These are phyloP conservation scores for Melanerpes formicivorus DNA, from an alignment of 2,113 vertebrate genomes.

Conservation along the genomic window DNA sequence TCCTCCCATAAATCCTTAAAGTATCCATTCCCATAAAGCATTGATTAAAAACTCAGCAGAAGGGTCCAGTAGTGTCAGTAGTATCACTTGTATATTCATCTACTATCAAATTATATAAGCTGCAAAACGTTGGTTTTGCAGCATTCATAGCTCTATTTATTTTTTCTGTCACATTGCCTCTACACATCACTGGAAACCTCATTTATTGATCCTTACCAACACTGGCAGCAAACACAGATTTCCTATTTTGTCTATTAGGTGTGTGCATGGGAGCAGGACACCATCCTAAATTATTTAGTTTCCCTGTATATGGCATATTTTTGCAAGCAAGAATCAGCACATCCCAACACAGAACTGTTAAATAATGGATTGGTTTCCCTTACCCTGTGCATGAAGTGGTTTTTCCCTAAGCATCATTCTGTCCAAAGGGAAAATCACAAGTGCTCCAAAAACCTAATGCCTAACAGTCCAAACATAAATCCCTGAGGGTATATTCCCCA, in stretches of 20 bases:
- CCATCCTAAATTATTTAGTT: conserved; percentile 33
- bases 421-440: conserved; percentile 9
- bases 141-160: not conserved
- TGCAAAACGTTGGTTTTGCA: not conserved
- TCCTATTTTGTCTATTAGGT: not conserved
- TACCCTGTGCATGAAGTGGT: not conserved
- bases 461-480: not conserved
- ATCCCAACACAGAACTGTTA: not conserved
- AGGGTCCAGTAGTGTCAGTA: not conserved
- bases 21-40: not conserved
- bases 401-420: not conserved
- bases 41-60: not conserved
- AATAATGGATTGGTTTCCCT: conserved; percentile 46
- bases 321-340: conserved; percentile 1
- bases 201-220: conserved; percentile 26
- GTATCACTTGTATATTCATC: not conserved
- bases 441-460: not conserved
- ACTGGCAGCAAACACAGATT: not conserved
- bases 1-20: not conserved
- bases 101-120: not conserved
- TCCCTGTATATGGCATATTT: not conserved
- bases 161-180: not conserved
- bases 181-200: not conserved
- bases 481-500: not conserved
- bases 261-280: not conserved